Percentiles rank a stretch among this genome's conserved stretches.
These are phyloP conservation scores for Heliconius erato DNA, from an alignment of 2,888 invertebrate genomes.

Conservation along the genomic window DNA sequence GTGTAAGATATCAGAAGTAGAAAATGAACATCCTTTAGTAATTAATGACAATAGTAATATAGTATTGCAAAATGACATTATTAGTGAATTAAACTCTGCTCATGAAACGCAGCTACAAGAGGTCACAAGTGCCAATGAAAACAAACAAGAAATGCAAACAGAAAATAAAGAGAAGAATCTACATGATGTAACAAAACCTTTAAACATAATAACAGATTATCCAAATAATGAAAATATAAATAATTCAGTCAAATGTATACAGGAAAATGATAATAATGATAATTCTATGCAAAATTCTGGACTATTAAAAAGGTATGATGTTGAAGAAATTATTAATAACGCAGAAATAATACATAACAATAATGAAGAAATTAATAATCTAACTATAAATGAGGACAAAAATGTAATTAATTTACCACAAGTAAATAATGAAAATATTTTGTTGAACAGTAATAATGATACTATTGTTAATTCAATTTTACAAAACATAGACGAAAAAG, in stretches of 20 bases:
- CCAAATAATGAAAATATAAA: slow-evolving; percentile 4
- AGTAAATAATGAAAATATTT: neutral
- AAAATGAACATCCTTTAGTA: neutral
- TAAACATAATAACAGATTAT: slow-evolving; percentile 33
- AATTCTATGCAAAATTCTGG: slow-evolving; percentile 9
- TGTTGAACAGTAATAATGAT: neutral
- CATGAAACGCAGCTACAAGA: neutral
- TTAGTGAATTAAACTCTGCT: neutral
- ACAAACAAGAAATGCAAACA: neutral
- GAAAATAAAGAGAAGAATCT: slow-evolving; percentile 3
- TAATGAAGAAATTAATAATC: slow-evolving; percentile 8
- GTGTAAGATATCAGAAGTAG: neutral
- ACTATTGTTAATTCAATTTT: neutral
- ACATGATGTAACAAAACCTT: slow-evolving; percentile 26
- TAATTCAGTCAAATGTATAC: neutral
- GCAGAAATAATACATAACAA: neutral
- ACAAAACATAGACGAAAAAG: neutral
- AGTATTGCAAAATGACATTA: neutral
- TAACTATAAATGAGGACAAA: neutral
- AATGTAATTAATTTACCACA: neutral
- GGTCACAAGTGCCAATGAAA: neutral
- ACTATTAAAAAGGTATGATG: slow-evolving; percentile 24
- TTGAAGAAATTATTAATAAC: neutral
- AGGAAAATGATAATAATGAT: neutral
- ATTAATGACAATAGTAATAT: neutral